These are phyloP conservation scores for Passer montanus DNA, from an alignment of 2,113 vertebrate species.

Conservation along the genomic window DNA sequence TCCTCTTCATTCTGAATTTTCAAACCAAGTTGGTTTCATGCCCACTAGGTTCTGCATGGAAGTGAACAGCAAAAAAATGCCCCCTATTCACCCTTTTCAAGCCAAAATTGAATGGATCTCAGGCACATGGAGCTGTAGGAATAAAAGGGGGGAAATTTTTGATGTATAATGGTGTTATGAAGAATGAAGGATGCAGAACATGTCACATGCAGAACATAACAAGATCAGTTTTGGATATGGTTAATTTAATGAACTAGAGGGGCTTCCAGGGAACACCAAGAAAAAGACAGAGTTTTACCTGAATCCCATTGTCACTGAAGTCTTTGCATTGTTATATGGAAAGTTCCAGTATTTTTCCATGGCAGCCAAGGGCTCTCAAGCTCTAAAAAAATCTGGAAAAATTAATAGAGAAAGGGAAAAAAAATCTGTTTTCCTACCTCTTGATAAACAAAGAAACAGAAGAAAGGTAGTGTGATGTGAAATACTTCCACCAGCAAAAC, in stretches of 20 bases:
- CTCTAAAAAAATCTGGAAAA: conserved; percentile 71
- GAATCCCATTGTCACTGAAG: conserved; percentile 79
- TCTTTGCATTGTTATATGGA: conserved; percentile 71
- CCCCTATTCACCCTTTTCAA: neutral
- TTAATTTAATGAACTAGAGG: neutral
- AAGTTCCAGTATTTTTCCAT: conserved; percentile 74
- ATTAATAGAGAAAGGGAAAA: neutral
- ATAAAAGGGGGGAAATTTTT: neutral
- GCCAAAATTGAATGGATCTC: neutral
- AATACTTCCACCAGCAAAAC: neutral
- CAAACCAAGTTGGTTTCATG: neutral
- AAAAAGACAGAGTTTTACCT: conserved; percentile 69
- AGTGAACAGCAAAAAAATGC: neutral
- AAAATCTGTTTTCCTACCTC: neutral
- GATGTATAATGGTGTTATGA: neutral
- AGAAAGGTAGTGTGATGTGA: neutral
- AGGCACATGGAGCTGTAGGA: neutral
- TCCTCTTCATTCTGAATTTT: neutral
- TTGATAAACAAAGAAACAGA: neutral
- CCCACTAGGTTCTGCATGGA: neutral
- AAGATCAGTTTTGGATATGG: neutral
- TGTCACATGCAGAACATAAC: neutral
- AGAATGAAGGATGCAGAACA: neutral
- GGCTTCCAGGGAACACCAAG: neutral
- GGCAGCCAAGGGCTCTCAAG: conserved; percentile 65